Evolutionary conservation across 2,113 vertebrate genomes (phyloP).

Genomic region (Halcyon senegalensis): DNA sequence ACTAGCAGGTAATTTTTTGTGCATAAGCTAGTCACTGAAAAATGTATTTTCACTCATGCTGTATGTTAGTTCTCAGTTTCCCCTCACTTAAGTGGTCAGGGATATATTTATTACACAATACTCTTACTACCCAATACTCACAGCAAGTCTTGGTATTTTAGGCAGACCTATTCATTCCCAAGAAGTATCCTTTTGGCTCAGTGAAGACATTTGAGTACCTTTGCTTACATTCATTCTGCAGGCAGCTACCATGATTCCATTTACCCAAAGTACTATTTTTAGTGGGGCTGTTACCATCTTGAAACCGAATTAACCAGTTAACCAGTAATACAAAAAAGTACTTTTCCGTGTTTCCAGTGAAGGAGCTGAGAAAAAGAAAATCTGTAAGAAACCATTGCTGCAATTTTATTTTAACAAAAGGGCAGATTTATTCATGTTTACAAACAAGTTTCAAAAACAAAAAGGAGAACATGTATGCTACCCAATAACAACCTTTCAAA

Average conservation of each 20-base stretch:
- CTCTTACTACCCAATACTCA: conserved; percentile 5
- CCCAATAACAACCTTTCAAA: conserved; percentile 81
- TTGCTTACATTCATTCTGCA: conserved; percentile 42
- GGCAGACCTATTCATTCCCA: conserved; percentile 15
- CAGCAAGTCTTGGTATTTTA: conserved; percentile 31
- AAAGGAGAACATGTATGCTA: conserved; percentile 85
- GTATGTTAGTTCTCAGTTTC: neutral
- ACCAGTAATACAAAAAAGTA: conserved; percentile 23
- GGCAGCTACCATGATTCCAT: conserved; percentile 36
- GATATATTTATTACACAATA: neutral
- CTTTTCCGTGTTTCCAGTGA: conserved; percentile 70
- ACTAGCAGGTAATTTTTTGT: neutral
- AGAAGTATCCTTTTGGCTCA: neutral
- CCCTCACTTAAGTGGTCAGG: neutral
- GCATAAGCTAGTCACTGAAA: neutral
- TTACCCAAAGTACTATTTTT: conserved; percentile 34
- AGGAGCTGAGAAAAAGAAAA: conserved; percentile 71
- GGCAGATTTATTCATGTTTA: conserved; percentile 85
- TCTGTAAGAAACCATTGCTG: conserved; percentile 87
- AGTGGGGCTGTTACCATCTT: conserved; percentile 78
- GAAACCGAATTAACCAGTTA: conserved; percentile 56
- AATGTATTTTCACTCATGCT: neutral
- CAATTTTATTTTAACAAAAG: conserved; percentile 86
- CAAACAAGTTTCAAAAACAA: conserved; percentile 86
- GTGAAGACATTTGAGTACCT: neutral